A percentile compares a stretch with the other conserved stretches of the same genome.
Evolutionary conservation across 2,797 vertebrate species (phyloP).

Genomic region (Graptemys geographica): DNA sequence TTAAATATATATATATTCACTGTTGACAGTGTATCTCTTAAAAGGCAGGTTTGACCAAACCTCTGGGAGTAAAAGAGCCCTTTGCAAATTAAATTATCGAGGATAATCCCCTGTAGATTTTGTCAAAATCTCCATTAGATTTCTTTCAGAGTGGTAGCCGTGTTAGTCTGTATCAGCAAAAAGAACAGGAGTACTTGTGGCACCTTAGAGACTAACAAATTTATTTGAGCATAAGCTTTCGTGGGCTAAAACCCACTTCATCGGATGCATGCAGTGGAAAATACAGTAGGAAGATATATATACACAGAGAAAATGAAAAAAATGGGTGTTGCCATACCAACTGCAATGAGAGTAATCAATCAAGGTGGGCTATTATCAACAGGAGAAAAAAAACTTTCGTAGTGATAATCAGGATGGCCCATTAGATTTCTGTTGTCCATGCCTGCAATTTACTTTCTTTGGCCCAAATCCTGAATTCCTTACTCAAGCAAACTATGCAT

Average conservation of each 20-base stretch:
- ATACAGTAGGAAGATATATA: too few relatives aligned
- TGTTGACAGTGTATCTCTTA: not conserved
- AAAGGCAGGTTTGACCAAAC: not conserved
- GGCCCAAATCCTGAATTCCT: not conserved
- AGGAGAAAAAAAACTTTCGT: too few relatives aligned
- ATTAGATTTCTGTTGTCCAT: not conserved
- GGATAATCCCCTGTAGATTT: not conserved
- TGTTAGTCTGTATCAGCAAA: too few relatives aligned
- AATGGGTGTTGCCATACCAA: too few relatives aligned
- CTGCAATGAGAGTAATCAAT: too few relatives aligned
- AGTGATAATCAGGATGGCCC: not conserved
- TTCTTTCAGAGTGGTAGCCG: not conserved
- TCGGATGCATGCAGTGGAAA: too few relatives aligned
- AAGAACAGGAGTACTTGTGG: too few relatives aligned
- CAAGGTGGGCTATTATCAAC: too few relatives aligned
- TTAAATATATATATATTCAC: not conserved
- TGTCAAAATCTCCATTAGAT: not conserved
- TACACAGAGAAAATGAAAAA: too few relatives aligned
- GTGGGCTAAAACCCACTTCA: too few relatives aligned
- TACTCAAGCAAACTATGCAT: not conserved
- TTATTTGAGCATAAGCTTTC: too few relatives aligned
- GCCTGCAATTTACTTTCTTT: slow-evolving; percentile 6
- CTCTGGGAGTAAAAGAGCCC: not conserved
- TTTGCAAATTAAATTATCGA: not conserved
- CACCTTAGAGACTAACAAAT: too few relatives aligned